Evolutionary conservation across 2,888 invertebrate genomes (phyloP).

Genomic region (Bhutanitis thaidina): DNA sequence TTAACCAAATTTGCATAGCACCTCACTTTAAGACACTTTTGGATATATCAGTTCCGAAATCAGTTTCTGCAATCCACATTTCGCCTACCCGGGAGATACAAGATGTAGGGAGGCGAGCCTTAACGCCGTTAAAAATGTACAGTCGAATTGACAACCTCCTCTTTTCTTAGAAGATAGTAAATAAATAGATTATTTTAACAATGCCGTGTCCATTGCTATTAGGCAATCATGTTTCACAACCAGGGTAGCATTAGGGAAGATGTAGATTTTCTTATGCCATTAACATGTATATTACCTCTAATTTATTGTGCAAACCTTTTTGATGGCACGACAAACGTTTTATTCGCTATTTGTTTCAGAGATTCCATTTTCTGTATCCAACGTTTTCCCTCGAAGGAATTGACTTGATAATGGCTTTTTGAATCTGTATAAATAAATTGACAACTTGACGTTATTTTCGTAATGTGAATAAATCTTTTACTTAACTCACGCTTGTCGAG

Average conservation of each 20-base stretch:
- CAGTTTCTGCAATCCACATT: too few species aligned
- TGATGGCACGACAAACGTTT: conserved; percentile 53
- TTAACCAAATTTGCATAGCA: too few species aligned
- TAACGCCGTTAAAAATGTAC: too few species aligned
- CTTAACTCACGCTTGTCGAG: too few species aligned
- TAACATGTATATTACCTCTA: conserved; percentile 72
- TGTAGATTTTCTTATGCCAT: conserved; percentile 65
- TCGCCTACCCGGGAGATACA: too few species aligned
- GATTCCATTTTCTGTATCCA: conserved; percentile 29
- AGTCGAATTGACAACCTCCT: too few species aligned
- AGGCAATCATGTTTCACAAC: conserved; percentile 20
- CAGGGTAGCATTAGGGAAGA: conserved; percentile 52
- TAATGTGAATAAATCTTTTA: background rate
- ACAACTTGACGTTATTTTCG: background rate
- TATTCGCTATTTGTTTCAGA: conserved; percentile 47
- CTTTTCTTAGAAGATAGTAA: too few species aligned
- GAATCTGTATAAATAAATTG: conserved; percentile 10
- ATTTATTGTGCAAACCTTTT: conserved; percentile 60
- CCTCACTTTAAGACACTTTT: too few species aligned
- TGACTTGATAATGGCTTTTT: conserved; percentile 24
- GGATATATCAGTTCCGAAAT: too few species aligned
- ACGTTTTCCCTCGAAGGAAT: conserved; percentile 22
- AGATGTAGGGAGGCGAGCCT: too few species aligned
- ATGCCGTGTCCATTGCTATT: conserved; percentile 31
- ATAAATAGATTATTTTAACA: too few species aligned